Percentiles rank a stretch among this genome's conserved stretches.
These are phyloP conservation scores for Xanthia togata DNA, from an alignment of 2,888 invertebrate genomes.

Conservation along the genomic window DNA sequence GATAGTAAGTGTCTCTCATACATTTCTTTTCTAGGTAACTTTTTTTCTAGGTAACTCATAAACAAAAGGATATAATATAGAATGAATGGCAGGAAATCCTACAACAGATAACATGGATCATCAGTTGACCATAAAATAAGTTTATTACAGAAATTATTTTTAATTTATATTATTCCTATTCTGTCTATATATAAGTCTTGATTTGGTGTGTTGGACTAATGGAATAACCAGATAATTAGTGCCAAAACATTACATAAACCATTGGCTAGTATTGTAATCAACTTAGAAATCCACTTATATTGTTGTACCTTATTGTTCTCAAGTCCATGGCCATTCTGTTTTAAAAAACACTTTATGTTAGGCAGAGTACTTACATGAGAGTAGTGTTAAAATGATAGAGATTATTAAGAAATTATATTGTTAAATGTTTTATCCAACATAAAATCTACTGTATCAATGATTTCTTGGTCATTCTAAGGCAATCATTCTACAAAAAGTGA, in stretches of 20 bases:
- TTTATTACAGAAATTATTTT: not conserved
- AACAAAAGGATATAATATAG: not conserved
- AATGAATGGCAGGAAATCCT: constrained; percentile 20
- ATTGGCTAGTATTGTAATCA: not conserved
- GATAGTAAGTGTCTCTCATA: not conserved
- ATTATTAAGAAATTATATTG: too few relatives aligned
- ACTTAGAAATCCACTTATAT: too few relatives aligned
- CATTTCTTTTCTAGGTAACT: not conserved
- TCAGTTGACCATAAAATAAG: not conserved
- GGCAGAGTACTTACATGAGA: not conserved
- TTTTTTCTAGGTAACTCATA: not conserved
- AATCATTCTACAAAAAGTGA: not conserved
- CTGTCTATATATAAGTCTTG: not conserved
- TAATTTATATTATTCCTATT: not conserved
- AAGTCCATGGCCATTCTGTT: not conserved
- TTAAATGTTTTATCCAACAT: not conserved
- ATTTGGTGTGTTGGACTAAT: not conserved
- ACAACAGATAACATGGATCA: not conserved
- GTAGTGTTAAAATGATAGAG: not conserved
- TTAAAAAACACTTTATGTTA: constrained; percentile 7
- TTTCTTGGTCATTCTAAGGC: not conserved
- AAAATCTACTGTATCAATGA: not conserved
- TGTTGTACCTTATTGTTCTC: too few relatives aligned
- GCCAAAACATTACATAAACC: constrained; percentile 1
- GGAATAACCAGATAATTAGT: constrained; percentile 1